phyloP scores from a whole-genome alignment of 1,140 invertebrate genomes.

The Adoxophyes honmai region DNA sequence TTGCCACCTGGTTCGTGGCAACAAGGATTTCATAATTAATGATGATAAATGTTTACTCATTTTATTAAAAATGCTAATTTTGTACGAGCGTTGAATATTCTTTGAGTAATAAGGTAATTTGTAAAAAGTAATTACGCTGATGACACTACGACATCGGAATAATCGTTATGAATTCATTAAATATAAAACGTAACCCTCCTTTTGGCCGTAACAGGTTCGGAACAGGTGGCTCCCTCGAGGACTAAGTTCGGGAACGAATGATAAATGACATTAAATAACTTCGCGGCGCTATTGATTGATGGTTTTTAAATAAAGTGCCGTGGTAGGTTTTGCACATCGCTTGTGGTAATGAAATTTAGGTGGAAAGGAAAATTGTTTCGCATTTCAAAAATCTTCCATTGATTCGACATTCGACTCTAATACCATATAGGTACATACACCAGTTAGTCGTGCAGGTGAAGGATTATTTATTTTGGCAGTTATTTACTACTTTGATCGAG shows the following conservation, averaged over 20 bases:
- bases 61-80: conserved; percentile 48
- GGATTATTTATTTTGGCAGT: no score
- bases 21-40: conserved; percentile 38
- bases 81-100: conserved; percentile 36
- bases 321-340: not conserved
- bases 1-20: conserved; percentile 16
- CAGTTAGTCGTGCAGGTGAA: no score
- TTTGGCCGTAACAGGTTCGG: not conserved
- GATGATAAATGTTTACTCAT: conserved; percentile 47
- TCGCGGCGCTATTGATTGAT: conserved; percentile 1
- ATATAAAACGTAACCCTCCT: conserved; percentile 4
- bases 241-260: not conserved
- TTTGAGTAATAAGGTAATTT: conserved; percentile 48
- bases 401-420: no score
- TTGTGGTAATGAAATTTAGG: no score
- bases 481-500: no score
- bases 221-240: conserved; percentile 1
- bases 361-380: no score
- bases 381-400: no score
- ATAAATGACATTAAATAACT: conserved; percentile 8
- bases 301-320: not conserved
- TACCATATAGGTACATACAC: no score
- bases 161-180: conserved; percentile 40
- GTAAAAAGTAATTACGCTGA: conserved; percentile 40
- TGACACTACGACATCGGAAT: conserved; percentile 34